Base-by-base conservation (phyloP, 2,888 invertebrate species). In the Microctonus hyperodae region DNA sequence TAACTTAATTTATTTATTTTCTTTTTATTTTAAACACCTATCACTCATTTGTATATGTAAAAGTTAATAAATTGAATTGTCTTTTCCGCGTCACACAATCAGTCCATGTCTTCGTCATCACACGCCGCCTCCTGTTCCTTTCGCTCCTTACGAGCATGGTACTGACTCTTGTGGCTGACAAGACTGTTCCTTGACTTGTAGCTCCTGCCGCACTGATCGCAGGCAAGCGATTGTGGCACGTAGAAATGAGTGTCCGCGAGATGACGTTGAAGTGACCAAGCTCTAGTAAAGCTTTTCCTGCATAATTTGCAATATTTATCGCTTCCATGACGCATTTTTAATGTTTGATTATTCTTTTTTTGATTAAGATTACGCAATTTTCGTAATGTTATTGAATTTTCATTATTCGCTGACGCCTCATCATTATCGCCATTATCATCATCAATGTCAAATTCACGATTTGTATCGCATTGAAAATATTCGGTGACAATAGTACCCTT, bases 191-290 rank as follows among this genome's bases (percentile, higher is more conserved):
- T 79, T 35, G 86, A 86, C 63, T 86, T 84, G 78, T 86, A 86
- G 64, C 81, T 83, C 58, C 85, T 80, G 67, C 86, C 86, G 76
- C 86, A 86, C 59, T 84, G 81, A 70, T 86, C 85, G 74, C 86
- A 86, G 23, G 84, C 81, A 51, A 85, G 76, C 65, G 84, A 84
- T 73, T 85, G 85, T 31, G 85, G 85, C 69, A 85, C 84, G 77
- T 85, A 86, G 75, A 83, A 86, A 74, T 86, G 86, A 51, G 85
- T 85, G 75, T 86, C 86, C 53, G 85, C 81, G 77, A 86, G 80
- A 74, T 86, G 86, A 69, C 86, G 84, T 77, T 86, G 86, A 10
- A 86, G 79, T 50, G 86, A 86, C 86, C 86, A 86, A 28, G 84
- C 84, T 53, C 86, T 81, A 20, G 86, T 85, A 76, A 86, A 86